These are phyloP conservation scores for Polietes domitor DNA, from an alignment of 2,888 invertebrate genomes.

Conservation along the genomic window DNA sequence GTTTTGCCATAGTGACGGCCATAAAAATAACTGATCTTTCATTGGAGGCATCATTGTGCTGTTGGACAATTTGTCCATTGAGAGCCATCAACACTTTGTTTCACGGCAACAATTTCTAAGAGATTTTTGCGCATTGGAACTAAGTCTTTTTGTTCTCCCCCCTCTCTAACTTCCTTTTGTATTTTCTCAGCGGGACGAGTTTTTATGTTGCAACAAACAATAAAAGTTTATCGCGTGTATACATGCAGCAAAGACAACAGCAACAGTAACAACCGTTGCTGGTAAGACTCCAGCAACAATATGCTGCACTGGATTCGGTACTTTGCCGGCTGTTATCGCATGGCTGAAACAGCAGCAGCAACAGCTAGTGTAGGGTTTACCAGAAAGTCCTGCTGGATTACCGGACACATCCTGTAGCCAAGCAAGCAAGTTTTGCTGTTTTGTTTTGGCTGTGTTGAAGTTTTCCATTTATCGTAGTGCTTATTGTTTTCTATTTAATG, in stretches of 20 bases:
- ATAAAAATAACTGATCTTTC: constrained; percentile 18
- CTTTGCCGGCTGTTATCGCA: constrained; percentile 15
- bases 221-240: constrained; percentile 78
- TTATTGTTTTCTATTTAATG: constrained; percentile 64
- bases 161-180: too few species aligned
- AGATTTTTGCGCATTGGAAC: constrained; percentile 17
- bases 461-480: constrained; percentile 31
- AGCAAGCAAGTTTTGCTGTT: constrained; percentile 45
- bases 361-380: constrained; percentile 44
- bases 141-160: constrained; percentile 1
- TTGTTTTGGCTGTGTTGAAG: constrained; percentile 25
- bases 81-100: constrained; percentile 42
- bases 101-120: constrained; percentile 25
- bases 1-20: not conserved
- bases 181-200: not conserved
- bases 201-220: constrained; percentile 66
- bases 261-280: too few species aligned
- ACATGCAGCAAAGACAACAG: constrained; percentile 47
- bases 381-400: constrained; percentile 43
- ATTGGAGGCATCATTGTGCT: constrained; percentile 32
- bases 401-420: constrained; percentile 63
- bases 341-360: constrained; percentile 4
- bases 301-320: constrained; percentile 48
- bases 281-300: constrained; percentile 24
- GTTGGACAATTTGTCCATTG: constrained; percentile 21